Conservation (phyloP, 2,797 vertebrate genomes). For the Coregonus ussuriensis region DNA sequence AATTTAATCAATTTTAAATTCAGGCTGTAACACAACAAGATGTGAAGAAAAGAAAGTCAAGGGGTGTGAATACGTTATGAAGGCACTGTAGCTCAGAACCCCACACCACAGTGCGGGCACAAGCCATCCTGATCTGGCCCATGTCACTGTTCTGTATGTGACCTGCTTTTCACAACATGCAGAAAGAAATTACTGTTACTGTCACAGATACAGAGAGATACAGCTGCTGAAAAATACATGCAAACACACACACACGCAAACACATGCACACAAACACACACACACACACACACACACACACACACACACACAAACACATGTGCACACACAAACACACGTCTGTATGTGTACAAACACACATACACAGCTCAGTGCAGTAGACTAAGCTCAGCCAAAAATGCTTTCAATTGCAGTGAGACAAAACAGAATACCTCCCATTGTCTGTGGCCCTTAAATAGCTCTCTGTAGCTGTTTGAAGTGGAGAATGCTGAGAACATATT, state of each 20-base stretch:
- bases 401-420: conserved; percentile 20
- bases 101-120: conserved; percentile 14
- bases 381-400: neutral
- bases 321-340: neutral
- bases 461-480: conserved; percentile 16
- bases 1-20: too few relatives aligned
- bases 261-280: neutral
- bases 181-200: neutral
- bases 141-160: neutral
- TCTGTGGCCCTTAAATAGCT: conserved; percentile 21
- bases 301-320: neutral
- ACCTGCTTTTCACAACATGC: neutral
- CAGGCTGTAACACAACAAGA: too few relatives aligned
- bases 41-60: too few relatives aligned
- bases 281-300: conserved; percentile 1
- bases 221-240: too few relatives aligned
- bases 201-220: neutral
- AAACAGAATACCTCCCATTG: conserved; percentile 16
- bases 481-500: conserved; percentile 16
- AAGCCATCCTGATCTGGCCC: neutral
- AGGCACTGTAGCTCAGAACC: neutral
- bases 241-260: neutral
- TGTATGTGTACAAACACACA: neutral
- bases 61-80: too few relatives aligned
- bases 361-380: neutral